These are phyloP conservation scores for Pristionchus pacificus DNA, from an alignment of 1,140 invertebrate species.

Conservation along the genomic window DNA sequence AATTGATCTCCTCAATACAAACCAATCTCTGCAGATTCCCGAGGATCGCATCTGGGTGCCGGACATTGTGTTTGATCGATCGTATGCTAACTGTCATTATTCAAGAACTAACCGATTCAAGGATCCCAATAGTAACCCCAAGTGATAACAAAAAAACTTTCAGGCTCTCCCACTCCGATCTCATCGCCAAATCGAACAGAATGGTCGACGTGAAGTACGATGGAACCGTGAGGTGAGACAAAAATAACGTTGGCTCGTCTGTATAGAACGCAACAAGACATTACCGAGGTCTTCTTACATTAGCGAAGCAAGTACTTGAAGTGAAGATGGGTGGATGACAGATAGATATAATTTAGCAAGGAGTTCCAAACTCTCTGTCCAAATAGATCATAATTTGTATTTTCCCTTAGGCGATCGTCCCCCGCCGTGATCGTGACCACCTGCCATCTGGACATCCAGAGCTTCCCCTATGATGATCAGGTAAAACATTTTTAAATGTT, in stretches of 20 bases:
- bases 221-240: not conserved
- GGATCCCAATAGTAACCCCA: not conserved
- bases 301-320: too few species aligned
- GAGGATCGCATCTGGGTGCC: conserved; percentile 11
- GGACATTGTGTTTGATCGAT: conserved; percentile 16
- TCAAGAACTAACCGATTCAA: too few species aligned
- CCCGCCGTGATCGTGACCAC: conserved; percentile 9
- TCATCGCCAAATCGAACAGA: conserved; percentile 9
- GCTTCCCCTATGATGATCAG: conserved; percentile 32
- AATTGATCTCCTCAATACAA: not conserved
- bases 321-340: too few species aligned
- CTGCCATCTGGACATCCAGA: conserved; percentile 17
- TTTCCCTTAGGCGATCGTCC: not conserved
- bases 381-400: too few species aligned
- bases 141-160: not conserved
- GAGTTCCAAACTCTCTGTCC: too few species aligned
- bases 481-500: conserved; percentile 20
- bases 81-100: conserved; percentile 3
- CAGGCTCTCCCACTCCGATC: conserved; percentile 15
- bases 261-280: too few species aligned
- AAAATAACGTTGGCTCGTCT: not conserved
- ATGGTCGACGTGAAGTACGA: conserved; percentile 20
- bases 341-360: too few species aligned
- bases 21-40: not conserved
- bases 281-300: too few species aligned